These are phyloP conservation scores for Drosophila macrospina DNA, from an alignment of 2,888 invertebrate species.

Conservation along the genomic window DNA sequence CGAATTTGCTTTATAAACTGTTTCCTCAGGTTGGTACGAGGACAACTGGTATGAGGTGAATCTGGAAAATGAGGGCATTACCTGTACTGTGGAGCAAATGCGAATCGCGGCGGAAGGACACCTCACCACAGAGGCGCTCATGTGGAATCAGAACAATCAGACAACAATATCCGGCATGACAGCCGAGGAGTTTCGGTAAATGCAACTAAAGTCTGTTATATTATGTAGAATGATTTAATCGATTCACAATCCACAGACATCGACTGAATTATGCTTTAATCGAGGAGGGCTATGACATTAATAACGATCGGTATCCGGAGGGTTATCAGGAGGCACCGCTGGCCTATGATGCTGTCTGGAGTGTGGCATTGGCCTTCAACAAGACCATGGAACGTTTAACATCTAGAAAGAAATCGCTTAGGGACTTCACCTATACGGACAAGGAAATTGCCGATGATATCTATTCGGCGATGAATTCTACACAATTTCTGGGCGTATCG, in stretches of 20 bases:
- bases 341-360: conserved; percentile 99
- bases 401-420: conserved; percentile 91
- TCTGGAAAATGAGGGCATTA: conserved; percentile 93
- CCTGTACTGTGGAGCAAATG: conserved; percentile 97
- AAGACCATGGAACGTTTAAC: conserved; percentile 96
- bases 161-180: conserved; percentile 98
- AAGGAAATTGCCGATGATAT: conserved; percentile 97
- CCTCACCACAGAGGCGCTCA: conserved; percentile 98
- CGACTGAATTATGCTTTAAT: conserved; percentile 93
- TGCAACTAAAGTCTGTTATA: neutral
- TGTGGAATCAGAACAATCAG: conserved; percentile 98
- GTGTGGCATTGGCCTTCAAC: conserved; percentile 98
- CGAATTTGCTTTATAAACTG: neutral
- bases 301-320: conserved; percentile 94
- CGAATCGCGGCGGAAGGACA: conserved; percentile 97
- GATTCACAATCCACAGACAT: conserved; percentile 86
- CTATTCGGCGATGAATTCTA: conserved; percentile 99
- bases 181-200: conserved; percentile 92
- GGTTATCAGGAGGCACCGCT: conserved; percentile 99
- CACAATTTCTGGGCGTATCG: conserved; percentile 98
- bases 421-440: conserved; percentile 98
- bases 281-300: conserved; percentile 93
- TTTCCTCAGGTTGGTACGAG: conserved; percentile 95
- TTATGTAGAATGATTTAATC: neutral
- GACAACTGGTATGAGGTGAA: conserved; percentile 99